Evolutionary conservation across 2,888 invertebrate genomes (phyloP), one percentile per base, ranked within the genome.

Genomic region (Dicranocentrus wangi): DNA sequence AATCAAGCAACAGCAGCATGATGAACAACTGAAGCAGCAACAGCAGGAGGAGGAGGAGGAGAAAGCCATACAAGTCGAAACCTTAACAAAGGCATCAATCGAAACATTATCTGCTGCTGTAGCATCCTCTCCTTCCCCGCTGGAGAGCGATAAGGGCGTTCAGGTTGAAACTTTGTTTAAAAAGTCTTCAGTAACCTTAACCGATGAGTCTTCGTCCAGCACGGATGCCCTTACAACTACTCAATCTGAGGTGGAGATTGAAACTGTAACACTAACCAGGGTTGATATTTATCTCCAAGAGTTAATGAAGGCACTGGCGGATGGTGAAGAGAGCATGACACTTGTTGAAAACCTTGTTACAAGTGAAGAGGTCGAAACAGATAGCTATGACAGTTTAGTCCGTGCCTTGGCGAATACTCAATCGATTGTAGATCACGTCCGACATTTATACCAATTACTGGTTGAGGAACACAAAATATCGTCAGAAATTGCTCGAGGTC

Each of bases 271-370:
- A 5, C 69, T 93, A 89, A 94, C 94, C 53, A 93, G 94, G 2
- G 93, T 94, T 88, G 95, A 95, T 87, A 95, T 95, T 0, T 96
- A 95, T 87, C 89, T 93, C 72, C 92, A 92, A 86, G 95, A 96
- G 88, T 89, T 96, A 43, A 90, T 91, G 51, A 91, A 92, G 2
- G 95, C 95, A 0, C 90, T 95, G 2, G 89, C 89, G 55, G 95
- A 96, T 87, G 93, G 94, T 84, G 91, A 91, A 63, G 90, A 90
- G 7, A 92, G 93, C 82, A 89, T 95, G 2, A 91, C 93, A 71
- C 90, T 91, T 8, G 89, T 95, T 23, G 92, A 94, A 88, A 90
- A 89, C 19, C 53, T 85, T 13, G 60, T 84, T 17, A 68, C 17
- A 42, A 32, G 21, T 7, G 68, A 63, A 17, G 55, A 70, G 1